These are phyloP conservation scores for Diabrotica virgifera DNA, from an alignment of 1,140 invertebrate genomes.

Conservation along the genomic window DNA sequence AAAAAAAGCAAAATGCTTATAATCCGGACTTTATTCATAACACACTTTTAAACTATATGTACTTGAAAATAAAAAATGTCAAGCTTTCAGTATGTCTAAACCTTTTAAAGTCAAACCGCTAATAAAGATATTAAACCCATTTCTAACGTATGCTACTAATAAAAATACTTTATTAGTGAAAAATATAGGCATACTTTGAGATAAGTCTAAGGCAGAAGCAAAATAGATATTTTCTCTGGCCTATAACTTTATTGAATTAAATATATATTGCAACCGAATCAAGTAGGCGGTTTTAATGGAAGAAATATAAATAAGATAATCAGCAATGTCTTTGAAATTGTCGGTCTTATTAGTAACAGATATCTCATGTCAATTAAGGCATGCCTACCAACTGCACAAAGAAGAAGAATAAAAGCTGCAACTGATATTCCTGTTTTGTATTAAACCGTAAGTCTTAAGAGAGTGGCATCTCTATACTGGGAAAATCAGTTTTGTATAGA, in stretches of 20 bases:
- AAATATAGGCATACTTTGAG: too few relatives aligned
- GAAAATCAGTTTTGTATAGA: constrained; percentile 20
- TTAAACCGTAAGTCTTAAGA: constrained; percentile 23
- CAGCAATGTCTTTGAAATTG: constrained; percentile 25
- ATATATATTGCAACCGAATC: not conserved
- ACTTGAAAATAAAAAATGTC: too few relatives aligned
- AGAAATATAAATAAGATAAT: constrained; percentile 30
- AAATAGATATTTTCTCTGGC: not conserved
- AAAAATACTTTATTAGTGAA: too few relatives aligned
- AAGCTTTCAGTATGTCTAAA: too few relatives aligned
- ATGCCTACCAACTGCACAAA: constrained; percentile 24
- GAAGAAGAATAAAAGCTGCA: constrained; percentile 52
- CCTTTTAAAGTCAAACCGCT: too few relatives aligned
- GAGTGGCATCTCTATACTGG: constrained; percentile 24
- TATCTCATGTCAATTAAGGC: constrained; percentile 33
- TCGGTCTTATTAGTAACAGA: constrained; percentile 30
- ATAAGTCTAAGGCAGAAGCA: not conserved
- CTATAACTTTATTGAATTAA: constrained; percentile 3
- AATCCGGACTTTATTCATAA: too few relatives aligned
- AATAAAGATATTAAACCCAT: too few relatives aligned
- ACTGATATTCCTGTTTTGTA: constrained; percentile 25
- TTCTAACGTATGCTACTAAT: too few relatives aligned
- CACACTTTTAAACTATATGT: too few relatives aligned
- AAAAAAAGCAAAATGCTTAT: too few relatives aligned
- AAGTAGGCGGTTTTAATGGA: constrained; percentile 25